Base-by-base conservation (phyloP, 2,888 invertebrate genomes). In the Rhaphigaster nebulosa region DNA sequence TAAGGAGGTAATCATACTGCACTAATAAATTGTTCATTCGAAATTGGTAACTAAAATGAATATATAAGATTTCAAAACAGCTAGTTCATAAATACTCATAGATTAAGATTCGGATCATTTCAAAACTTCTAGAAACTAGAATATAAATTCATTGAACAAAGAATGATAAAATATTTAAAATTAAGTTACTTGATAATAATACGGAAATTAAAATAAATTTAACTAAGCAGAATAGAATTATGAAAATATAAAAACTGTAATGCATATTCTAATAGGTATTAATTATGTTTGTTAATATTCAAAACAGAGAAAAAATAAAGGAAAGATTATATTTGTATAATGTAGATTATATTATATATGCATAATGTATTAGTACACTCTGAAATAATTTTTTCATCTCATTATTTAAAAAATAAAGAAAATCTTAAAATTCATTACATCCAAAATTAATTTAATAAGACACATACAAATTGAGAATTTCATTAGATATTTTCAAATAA, bases 1-100 rank as follows among this genome's bases (percentile, higher is more conserved):
- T 60, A 90, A 87, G 89, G 56, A 90, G 84, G 87, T 90, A 90
- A 90, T 90, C 52, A 84, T 84, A 50, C 45, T 50, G 84, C 45
- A 84, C 45, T 84, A 84, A 84, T 84, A 84, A 84, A 84, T 45
- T 84, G 84, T 84, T 84, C 45, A 41, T n/a, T 84, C 45, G n/a
- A 84, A 84, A 84, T 45, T 50, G 4, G 84, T 84, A 45, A 84
- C 45, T 50, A 84, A 84, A 38, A 84, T 45, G 13, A 50, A 84
- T 15, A 45, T 45, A 50, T n/a, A 84, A 84, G 26, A 84, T 45
- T 41, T 84, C 34, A 76, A 76, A 23, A 76, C 23, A 76, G 18
- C 34, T 38, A 20, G 20, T 38, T 76, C 34, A 76, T 76, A 38
- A 15, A 65, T 29, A 65, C 15, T 29, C 13, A 26, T 29, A 13